Evolutionary conservation across 2,113 vertebrate genomes (phyloP).

Genomic region (Clarias macrocephalus): DNA sequence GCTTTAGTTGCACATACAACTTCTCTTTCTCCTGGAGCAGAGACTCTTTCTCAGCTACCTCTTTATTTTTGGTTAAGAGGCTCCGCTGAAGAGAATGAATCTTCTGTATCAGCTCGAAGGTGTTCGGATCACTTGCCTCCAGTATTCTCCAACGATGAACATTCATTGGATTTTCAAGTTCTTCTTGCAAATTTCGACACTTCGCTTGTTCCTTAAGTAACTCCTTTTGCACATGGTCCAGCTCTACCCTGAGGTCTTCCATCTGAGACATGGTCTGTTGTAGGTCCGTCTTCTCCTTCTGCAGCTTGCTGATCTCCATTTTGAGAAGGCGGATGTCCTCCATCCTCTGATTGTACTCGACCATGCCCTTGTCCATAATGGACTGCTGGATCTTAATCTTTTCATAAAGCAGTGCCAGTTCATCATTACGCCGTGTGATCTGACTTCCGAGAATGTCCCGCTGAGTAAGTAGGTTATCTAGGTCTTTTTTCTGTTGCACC

Average conservation of each 20-base stretch:
- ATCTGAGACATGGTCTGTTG: constrained; percentile 78
- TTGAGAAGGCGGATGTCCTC: constrained; percentile 89
- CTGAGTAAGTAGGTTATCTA: constrained; percentile 84
- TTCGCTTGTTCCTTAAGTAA: constrained; percentile 82
- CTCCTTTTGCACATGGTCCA: constrained; percentile 83
- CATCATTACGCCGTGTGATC: constrained; percentile 83
- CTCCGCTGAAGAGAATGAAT: constrained; percentile 87
- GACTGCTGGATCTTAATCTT: constrained; percentile 93
- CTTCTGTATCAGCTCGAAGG: constrained; percentile 82
- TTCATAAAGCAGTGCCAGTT: constrained; percentile 83
- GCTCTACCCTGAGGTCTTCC: constrained; percentile 85
- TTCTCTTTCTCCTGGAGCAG: constrained; percentile 91
- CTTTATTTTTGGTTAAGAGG: constrained; percentile 86
- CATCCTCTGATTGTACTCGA: constrained; percentile 81
- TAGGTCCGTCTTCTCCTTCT: constrained; percentile 78
- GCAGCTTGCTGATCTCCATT: constrained; percentile 83
- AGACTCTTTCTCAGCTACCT: constrained; percentile 87
- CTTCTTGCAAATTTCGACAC: constrained; percentile 84
- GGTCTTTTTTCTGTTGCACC: constrained; percentile 79
- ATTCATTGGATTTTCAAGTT: constrained; percentile 87
- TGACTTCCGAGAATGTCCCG: constrained; percentile 83
- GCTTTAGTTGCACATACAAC: constrained; percentile 88
- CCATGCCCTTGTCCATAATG: constrained; percentile 83
- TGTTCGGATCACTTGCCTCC: constrained; percentile 86
- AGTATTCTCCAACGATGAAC: constrained; percentile 94